Percentiles rank a stretch among this genome's conserved stretches.
Conservation (phyloP, 2,888 invertebrate genomes). For the Hypena proboscidalis region DNA sequence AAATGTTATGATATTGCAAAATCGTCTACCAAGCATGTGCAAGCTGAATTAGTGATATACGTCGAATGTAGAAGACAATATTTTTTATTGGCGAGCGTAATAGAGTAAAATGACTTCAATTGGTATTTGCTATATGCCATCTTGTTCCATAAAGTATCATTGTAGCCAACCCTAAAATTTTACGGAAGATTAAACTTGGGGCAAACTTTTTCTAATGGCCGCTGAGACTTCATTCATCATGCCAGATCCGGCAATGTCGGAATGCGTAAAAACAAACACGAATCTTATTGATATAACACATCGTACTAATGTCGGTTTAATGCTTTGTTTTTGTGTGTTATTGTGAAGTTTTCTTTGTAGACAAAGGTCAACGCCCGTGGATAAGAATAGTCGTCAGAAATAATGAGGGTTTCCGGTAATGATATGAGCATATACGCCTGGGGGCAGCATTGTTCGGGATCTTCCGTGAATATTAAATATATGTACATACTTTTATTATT, state of each 20-base stretch:
- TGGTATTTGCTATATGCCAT: too few species aligned
- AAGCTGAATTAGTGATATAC: too few species aligned
- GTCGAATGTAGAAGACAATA: too few species aligned
- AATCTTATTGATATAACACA: conserved; percentile 21
- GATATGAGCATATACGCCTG: conserved; percentile 1
- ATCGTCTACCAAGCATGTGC: too few species aligned
- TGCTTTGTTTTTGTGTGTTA: conserved; percentile 4
- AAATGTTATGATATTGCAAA: too few species aligned
- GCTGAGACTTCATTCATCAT: conserved; percentile 32
- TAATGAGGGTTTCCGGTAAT: neutral
- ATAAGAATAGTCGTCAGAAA: neutral
- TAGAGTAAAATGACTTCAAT: too few species aligned
- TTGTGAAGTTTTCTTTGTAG: neutral
- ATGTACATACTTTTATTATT: too few species aligned
- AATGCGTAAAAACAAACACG: conserved; percentile 36
- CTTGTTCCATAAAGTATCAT: too few species aligned
- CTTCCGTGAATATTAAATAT: too few species aligned
- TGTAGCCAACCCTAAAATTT: conserved; percentile 22
- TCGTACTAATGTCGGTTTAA: neutral
- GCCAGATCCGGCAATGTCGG: conserved; percentile 16
- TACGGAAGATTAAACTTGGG: conserved; percentile 22
- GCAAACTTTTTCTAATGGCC: conserved; percentile 33
- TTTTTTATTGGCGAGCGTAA: too few species aligned
- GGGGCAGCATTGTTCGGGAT: too few species aligned
- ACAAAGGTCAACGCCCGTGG: conserved; percentile 3